Base-by-base conservation (phyloP, 2,888 invertebrate genomes). In the Strigamia maritima region DNA sequence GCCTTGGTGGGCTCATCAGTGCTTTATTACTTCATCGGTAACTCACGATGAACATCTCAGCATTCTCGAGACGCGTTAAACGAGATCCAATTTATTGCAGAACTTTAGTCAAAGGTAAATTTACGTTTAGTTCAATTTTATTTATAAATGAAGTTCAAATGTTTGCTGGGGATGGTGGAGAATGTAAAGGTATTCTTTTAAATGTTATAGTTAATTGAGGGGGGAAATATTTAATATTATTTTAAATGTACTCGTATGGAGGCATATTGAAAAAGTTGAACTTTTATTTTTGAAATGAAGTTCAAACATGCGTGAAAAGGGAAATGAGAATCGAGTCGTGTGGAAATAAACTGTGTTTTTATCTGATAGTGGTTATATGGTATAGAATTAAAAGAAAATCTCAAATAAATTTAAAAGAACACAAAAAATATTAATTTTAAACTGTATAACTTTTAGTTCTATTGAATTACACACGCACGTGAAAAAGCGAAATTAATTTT, bases 61-160 rank as follows among this genome's bases (percentile, higher is more conserved):
- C 31, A 2, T 31, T 31, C 6, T 31, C 60, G 19, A 60, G 60
- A 60, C 19, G n/a, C 4, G 8, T 60, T 8, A 60, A 19, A 8
- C 60, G 60, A 60, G 60, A 24, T 60, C 8, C 60, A 19, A 60
- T 16, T 60, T 60, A 60, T 60, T n/a, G 22, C 22, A 60, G 60
- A 60, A 60, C 22, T 60, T 60, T 60, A 19, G 60, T 60, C 24
- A 60, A 60, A 60, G 60, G 60, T 60, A 60, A 60, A 22, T n/a
- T 60, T 19, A 22, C 2, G 8, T 19, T 60, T 60, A n/a, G n/a
- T 6, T 49, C 3, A 10, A 2, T 49, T 49, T 14, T 31, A 31
- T 31, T 31, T n/a, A n/a, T n/a, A n/a, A n/a, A n/a, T n/a, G n/a
- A n/a, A n/a, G n/a, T n/a, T n/a, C n/a, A 31, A 31, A 6, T 31